These are phyloP conservation scores for Miichthys miiuy DNA, from an alignment of 2,797 vertebrate species.

Conservation along the genomic window DNA sequence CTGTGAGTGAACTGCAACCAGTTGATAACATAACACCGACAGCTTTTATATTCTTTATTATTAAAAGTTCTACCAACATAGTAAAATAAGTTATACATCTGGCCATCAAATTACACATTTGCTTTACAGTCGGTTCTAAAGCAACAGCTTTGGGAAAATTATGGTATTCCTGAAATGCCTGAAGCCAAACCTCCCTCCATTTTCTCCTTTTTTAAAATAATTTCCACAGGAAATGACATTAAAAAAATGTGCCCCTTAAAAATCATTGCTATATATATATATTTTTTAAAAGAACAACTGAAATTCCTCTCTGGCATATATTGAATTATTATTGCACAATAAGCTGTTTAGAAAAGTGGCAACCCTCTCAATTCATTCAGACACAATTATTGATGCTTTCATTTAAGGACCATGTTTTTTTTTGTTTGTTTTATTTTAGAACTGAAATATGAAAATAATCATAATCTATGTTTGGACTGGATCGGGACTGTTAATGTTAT, in stretches of 20 bases:
- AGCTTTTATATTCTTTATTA: slow-evolving; percentile 87
- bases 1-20: slow-evolving; percentile 12
- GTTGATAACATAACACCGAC: slow-evolving; percentile 44
- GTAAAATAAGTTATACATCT: slow-evolving; percentile 88
- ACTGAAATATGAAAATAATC: slow-evolving; percentile 68
- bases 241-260: slow-evolving; percentile 80
- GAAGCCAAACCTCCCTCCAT: slow-evolving; percentile 54
- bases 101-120: slow-evolving; percentile 78
- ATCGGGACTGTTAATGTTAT: slow-evolving; percentile 34
- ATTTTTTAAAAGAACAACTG: slow-evolving; percentile 73
- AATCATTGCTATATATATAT: slow-evolving; percentile 62
- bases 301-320: slow-evolving; percentile 75
- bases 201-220: slow-evolving; percentile 77
- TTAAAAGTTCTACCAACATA: slow-evolving; percentile 88
- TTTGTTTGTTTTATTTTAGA: slow-evolving; percentile 44
- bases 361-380: slow-evolving; percentile 63
- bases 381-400: slow-evolving; percentile 67
- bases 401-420: slow-evolving; percentile 56
- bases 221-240: slow-evolving; percentile 97
- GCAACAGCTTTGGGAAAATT: slow-evolving; percentile 69
- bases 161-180: slow-evolving; percentile 74
- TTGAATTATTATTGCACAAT: slow-evolving; percentile 90
- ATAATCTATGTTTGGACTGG: slow-evolving; percentile 57
- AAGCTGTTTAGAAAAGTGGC: slow-evolving; percentile 71
- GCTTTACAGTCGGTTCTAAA: slow-evolving; percentile 66